A percentile compares a stretch with the other conserved stretches of the same genome.
Evolutionary conservation across 2,113 vertebrate genomes (phyloP).

Genomic region (Chlorodrepanis virens): DNA sequence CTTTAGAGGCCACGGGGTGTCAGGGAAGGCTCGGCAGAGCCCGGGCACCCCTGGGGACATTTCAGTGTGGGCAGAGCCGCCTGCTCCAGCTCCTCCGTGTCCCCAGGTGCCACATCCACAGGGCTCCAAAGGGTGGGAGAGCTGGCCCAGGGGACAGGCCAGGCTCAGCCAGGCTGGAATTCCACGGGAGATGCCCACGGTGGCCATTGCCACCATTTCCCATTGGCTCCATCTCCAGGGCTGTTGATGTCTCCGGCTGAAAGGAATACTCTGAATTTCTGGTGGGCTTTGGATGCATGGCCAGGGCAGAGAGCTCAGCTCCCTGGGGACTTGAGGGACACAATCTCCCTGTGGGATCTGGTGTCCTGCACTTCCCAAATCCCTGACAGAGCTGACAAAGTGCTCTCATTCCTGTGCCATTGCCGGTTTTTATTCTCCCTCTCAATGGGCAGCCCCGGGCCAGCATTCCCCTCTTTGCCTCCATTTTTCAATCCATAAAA

Average conservation of each 20-base stretch:
- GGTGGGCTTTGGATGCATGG: background rate
- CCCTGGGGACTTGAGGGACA: background rate
- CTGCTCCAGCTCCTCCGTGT: too few relatives aligned
- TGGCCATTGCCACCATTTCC: fast-evolving
- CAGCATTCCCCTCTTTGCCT: background rate
- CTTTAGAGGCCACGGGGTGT: too few relatives aligned
- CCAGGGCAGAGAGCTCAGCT: background rate
- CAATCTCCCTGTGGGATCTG: fast-evolving
- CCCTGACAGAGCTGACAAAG: background rate
- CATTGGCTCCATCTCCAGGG: background rate
- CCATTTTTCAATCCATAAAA: background rate
- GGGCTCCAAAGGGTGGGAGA: too few relatives aligned
- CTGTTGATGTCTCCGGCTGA: background rate
- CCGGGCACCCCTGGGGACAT: too few relatives aligned
- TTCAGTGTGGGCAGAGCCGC: too few relatives aligned
- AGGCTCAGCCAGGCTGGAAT: background rate
- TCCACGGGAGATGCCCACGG: background rate
- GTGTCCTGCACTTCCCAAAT: fast-evolving
- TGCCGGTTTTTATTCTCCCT: background rate
- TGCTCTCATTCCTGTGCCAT: background rate
- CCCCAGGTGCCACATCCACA: too few relatives aligned
- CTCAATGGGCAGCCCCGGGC: background rate
- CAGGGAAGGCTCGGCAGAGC: too few relatives aligned
- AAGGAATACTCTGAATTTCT: fast-evolving
- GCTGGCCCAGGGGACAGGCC: too few relatives aligned